Base-by-base conservation (phyloP, 2,888 invertebrate genomes). In the Campoplex capitator region DNA sequence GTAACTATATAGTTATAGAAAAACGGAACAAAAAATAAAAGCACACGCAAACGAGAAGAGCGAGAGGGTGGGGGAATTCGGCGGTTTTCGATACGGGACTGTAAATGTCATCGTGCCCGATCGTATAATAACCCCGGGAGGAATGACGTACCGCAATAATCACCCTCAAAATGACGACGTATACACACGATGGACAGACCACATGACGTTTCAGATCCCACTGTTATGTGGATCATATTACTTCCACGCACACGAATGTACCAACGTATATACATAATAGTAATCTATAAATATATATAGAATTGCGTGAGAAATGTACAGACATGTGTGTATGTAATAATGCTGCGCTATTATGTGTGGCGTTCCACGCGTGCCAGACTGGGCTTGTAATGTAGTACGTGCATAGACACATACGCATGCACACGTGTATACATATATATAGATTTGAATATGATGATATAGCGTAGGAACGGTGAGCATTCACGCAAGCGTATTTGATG, bases 161-260 rank as follows among this genome's bases (percentile, higher is more conserved):
- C 65, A 9, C 38, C 67, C 77, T 67, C 51, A 18, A 70, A 67
- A 48, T 78, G 78, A 68, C 68, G 23, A 38, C 38, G 9, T 68
- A 45, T 38, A 6, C 9, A 54, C n/a, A 18, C 13, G 7, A 13
- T 38, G 8, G 48, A 23, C 54, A 65, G 51, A 70, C 71, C 87
- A 85, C 77, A 85, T 80, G 87, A 85, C 73, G 89, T 91, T 91
- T 90, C 13, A 28, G 42, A 38, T 78, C 45, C 23, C 70, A 79
- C 45, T 70, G 88, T 88, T 42, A 18, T 90, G 88, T 87, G 88
- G 88, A 89, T 91, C 89, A 89, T 85, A 88, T 91, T 75, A 42
- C 58, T 42, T 45, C 23, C 45, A 16, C 68, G n/a, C 18, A 2
- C 35, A 38, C 42, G 42, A 8, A 42, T 42, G 42, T 9, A 42